Percentiles rank a stretch among this genome's conserved stretches.
Conservation (phyloP, 92 coral and sea anemone species). For the Paramuricea clavata region DNA sequence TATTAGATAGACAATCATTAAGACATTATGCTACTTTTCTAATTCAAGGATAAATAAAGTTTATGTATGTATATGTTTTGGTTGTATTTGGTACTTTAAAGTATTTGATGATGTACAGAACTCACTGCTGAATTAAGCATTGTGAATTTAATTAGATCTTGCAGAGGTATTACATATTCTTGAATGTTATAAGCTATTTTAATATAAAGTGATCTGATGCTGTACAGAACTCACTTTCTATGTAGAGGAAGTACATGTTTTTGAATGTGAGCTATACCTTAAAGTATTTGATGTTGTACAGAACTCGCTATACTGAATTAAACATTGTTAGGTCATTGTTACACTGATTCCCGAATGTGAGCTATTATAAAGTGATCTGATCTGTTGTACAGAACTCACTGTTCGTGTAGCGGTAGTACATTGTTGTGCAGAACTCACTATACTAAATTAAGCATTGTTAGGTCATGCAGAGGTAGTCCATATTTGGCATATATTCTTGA, state of each 20-base stretch:
- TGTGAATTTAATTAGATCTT: too few species aligned
- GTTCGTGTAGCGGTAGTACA: not conserved
- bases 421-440: not conserved
- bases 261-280: not conserved
- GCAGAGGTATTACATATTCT: too few species aligned
- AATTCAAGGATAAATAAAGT: too few species aligned
- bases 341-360: not conserved
- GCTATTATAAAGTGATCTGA: not conserved
- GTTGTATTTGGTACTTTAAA: too few species aligned
- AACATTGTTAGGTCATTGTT: not conserved
- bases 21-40: too few species aligned
- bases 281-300: not conserved
- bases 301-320: not conserved
- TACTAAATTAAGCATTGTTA: not conserved
- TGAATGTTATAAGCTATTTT: not conserved
- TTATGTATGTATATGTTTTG: too few species aligned
- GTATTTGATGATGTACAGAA: too few species aligned
- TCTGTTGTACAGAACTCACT: not conserved
- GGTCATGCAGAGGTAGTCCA: not conserved
- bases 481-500: not conserved
- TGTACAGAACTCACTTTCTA: not conserved
- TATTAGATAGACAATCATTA: too few species aligned
- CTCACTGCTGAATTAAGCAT: too few species aligned
- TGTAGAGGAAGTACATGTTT: not conserved
- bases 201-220: not conserved